Evolutionary conservation across 2,113 vertebrate species (phyloP).

Genomic region (Alces alces): DNA sequence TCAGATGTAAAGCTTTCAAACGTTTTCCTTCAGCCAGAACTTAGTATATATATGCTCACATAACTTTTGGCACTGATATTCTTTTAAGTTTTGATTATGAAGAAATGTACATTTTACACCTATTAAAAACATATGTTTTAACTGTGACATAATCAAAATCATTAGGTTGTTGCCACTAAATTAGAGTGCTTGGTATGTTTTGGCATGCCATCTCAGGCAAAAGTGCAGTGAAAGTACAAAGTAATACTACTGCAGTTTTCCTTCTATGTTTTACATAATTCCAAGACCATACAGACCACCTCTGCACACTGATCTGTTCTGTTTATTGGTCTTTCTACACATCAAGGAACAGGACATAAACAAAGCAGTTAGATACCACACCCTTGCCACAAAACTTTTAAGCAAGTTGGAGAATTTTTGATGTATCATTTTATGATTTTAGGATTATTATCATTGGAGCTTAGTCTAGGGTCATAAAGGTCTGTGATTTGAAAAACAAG

Average conservation of each 20-base stretch:
- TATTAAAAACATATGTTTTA: background rate
- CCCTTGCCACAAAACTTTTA: background rate
- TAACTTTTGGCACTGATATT: background rate
- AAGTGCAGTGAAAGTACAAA: background rate
- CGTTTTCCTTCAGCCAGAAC: background rate
- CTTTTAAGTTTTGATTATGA: background rate
- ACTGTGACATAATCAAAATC: background rate
- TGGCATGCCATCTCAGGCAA: background rate
- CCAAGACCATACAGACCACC: background rate
- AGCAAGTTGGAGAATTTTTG: background rate
- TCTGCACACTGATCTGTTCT: background rate
- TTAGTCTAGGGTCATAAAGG: background rate
- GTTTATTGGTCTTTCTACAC: background rate
- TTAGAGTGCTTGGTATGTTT: background rate
- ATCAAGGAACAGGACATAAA: background rate
- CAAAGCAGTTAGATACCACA: background rate
- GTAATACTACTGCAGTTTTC: background rate
- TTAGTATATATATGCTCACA: background rate
- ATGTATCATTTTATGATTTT: constrained; percentile 13
- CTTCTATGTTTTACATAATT: background rate
- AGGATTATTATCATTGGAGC: background rate
- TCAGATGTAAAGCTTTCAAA: background rate
- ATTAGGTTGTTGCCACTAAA: background rate
- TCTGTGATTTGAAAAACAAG: background rate
- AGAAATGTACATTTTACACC: background rate